A percentile compares a stretch with the other conserved stretches of the same genome.
Conservation (phyloP, 2,113 vertebrate species). For the Oreochromis niloticus region DNA sequence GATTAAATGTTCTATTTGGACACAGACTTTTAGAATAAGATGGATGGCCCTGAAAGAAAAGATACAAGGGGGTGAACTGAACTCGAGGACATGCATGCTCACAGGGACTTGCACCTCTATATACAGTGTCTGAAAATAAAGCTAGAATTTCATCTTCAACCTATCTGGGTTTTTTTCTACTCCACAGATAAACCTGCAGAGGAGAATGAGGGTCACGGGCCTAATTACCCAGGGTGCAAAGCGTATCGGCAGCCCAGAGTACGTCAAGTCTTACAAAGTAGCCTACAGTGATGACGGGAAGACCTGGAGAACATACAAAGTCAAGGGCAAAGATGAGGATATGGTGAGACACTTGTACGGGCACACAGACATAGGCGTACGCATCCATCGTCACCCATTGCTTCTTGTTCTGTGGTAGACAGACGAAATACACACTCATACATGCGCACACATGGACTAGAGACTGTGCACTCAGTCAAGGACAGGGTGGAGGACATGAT, state of each 20-base stretch:
- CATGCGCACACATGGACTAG: constrained; percentile 50
- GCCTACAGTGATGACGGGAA: constrained; percentile 95
- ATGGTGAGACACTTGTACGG: constrained; percentile 78
- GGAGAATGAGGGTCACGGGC: constrained; percentile 95
- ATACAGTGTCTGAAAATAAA: not conserved
- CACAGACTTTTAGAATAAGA: constrained; percentile 50
- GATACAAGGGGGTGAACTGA: constrained; percentile 30
- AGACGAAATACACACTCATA: constrained; percentile 1
- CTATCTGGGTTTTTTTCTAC: not conserved
- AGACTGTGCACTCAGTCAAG: constrained; percentile 83
- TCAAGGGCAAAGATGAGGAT: constrained; percentile 89
- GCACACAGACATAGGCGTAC: not conserved
- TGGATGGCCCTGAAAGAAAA: constrained; percentile 50
- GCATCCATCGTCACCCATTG: not conserved
- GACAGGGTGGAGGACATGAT: constrained; percentile 88
- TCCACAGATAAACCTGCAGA: constrained; percentile 93
- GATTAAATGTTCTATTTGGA: constrained; percentile 58
- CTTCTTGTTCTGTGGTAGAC: not conserved
- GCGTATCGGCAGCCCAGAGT: constrained; percentile 96
- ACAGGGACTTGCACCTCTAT: not conserved
- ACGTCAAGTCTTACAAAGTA: constrained; percentile 98
- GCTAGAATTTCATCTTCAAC: not conserved
- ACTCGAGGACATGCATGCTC: not conserved
- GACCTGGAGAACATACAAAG: constrained; percentile 91
- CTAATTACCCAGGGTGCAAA: constrained; percentile 98